These are phyloP conservation scores for Cassiopea andromeda DNA, from an alignment of 30 jellyfish, hydroid and myxozoan species.

Conservation along the genomic window DNA sequence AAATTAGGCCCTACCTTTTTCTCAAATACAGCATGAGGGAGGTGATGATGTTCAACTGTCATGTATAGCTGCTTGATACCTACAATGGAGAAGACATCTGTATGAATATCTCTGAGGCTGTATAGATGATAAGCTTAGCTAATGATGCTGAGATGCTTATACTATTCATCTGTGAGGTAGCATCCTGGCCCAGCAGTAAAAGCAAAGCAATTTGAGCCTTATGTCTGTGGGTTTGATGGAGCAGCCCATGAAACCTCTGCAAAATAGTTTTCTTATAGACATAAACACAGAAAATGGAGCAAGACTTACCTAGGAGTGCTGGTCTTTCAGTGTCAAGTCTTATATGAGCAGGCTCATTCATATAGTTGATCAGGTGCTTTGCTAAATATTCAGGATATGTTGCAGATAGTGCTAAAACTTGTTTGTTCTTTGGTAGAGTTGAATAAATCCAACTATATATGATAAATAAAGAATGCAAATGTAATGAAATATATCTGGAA, in stretches of 20 bases:
- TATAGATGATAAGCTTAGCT: too few relatives aligned
- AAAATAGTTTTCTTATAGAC: too few relatives aligned
- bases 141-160: background rate
- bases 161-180: too few relatives aligned
- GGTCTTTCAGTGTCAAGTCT: constrained; percentile 66
- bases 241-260: too few relatives aligned
- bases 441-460: constrained; percentile 84
- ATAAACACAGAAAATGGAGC: too few relatives aligned
- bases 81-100: background rate
- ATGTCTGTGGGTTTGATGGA: too few relatives aligned
- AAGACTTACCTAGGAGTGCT: constrained; percentile 81
- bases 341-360: constrained; percentile 87
- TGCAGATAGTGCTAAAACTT: constrained; percentile 94
- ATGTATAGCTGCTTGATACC: constrained; percentile 82
- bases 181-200: too few relatives aligned
- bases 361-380: constrained; percentile 70
- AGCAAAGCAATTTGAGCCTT: too few relatives aligned
- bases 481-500: too few relatives aligned
- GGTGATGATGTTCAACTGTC: constrained; percentile 68
- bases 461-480: background rate
- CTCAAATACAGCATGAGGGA: constrained; percentile 82
- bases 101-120: too few relatives aligned
- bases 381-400: constrained; percentile 90
- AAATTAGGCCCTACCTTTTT: constrained; percentile 74
- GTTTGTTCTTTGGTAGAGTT: constrained; percentile 86